These are phyloP conservation scores for Eupleurogrammus muticus DNA, from an alignment of 2,797 vertebrate genomes.

Conservation along the genomic window DNA sequence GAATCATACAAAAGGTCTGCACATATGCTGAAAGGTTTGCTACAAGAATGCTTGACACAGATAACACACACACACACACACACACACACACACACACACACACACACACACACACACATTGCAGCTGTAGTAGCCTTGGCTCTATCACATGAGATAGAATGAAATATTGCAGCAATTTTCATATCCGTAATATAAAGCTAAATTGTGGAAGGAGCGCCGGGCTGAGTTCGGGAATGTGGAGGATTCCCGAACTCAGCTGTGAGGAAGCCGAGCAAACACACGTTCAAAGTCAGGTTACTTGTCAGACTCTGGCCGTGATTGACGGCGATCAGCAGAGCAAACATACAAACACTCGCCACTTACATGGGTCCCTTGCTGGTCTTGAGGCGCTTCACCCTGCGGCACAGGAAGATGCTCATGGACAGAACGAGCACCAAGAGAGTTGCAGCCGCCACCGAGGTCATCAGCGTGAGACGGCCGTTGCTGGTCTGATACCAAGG, in stretches of 20 bases:
- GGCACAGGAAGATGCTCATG: slow-evolving; percentile 72
- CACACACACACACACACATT: slow-evolving; percentile 14
- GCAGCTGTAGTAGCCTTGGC: slow-evolving; percentile 57
- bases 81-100: slow-evolving; percentile 20
- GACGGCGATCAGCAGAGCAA: slow-evolving; percentile 33
- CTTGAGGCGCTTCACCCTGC: slow-evolving; percentile 64
- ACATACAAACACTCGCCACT: slow-evolving; percentile 57
- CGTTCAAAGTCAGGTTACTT: slow-evolving; percentile 26
- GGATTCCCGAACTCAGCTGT: slow-evolving; percentile 19
- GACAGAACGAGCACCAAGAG: slow-evolving; percentile 76
- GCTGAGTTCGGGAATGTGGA: slow-evolving; percentile 44
- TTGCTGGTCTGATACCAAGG: slow-evolving; percentile 78
- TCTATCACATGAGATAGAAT: slow-evolving; percentile 60
- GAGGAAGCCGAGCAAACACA: slow-evolving; percentile 28
- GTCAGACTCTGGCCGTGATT: slow-evolving; percentile 39
- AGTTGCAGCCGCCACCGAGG: slow-evolving; percentile 39
- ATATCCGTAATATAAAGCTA: slow-evolving; percentile 60
- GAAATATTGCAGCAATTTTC: slow-evolving; percentile 67
- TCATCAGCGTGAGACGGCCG: slow-evolving; percentile 68
- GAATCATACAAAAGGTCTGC: slow-evolving; percentile 19
- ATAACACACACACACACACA: slow-evolving; percentile 10
- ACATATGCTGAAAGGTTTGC: slow-evolving; percentile 25
- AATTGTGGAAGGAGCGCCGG: slow-evolving; percentile 36
- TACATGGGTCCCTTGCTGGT: slow-evolving; percentile 86
- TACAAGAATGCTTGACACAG: slow-evolving; percentile 22